phyloP scores from a whole-genome alignment of 2,888 invertebrate species.

The Drosophila ustulata region DNA sequence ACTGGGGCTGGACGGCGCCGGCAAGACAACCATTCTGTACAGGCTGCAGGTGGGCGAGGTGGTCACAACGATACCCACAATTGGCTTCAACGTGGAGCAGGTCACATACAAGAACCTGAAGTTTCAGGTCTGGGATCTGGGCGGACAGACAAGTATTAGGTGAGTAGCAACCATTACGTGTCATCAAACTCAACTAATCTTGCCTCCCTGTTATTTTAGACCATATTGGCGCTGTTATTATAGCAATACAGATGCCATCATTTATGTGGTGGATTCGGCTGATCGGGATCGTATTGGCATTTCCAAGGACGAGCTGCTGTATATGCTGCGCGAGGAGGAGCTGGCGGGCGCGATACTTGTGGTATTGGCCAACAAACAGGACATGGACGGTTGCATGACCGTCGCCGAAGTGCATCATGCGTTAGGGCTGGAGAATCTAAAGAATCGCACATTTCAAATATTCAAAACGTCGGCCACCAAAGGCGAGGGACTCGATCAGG shows the following conservation, averaged over 20 bases:
- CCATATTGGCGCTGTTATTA: conserved; percentile 99
- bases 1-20: conserved; percentile 98
- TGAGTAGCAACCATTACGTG: conserved; percentile 82
- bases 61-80: conserved; percentile 99
- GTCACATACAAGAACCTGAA: conserved; percentile 99
- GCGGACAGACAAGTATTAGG: conserved; percentile 99
- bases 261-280: conserved; percentile 99
- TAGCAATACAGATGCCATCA: conserved; percentile 99
- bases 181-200: background rate
- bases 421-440: conserved; percentile 96
- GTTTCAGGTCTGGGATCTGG: conserved; percentile 99
- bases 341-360: conserved; percentile 97
- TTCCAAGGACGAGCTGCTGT: conserved; percentile 98
- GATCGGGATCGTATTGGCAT: conserved; percentile 99
- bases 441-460: conserved; percentile 97
- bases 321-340: conserved; percentile 99
- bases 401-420: conserved; percentile 99
- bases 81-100: conserved; percentile 99
- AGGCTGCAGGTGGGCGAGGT: conserved; percentile 99
- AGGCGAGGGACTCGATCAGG: conserved; percentile 98
- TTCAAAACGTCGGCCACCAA: conserved; percentile 99
- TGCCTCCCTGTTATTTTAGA: conserved; percentile 85
- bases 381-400: conserved; percentile 98
- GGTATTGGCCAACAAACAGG: conserved; percentile 99
- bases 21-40: conserved; percentile 99